Base-by-base conservation (phyloP, 2,797 vertebrate species). In the Myripristis murdjan region DNA sequence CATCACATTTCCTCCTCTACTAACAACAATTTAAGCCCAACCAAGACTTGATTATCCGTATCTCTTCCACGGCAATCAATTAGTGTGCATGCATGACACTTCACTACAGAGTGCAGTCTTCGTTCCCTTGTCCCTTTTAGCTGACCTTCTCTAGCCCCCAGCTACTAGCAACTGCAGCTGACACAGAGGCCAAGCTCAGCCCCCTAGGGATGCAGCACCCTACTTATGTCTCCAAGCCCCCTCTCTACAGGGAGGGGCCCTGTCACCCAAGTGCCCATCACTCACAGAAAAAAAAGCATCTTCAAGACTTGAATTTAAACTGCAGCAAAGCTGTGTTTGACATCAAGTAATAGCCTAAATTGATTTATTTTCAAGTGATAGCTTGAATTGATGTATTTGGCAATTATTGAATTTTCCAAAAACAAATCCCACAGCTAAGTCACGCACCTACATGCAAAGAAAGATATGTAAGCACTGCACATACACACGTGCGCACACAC, bases 161-260 rank as follows among this genome's bases (percentile, higher is more conserved):
- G 73, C 71, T 66, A 78, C 81, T 26, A 41, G 64, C 80, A 75
- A 82, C 83, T 90, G 84, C 56, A 76, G 74, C 82, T 85, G 87
- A 88, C 88, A 88, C 75, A 47, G 70, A 78, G 72, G 71, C 80
- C 65, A 60, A 39, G 60, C 72, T 70, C 51, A 59, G 71, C 74
- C 82, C 71, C 71, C 33, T 2, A 49, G 80, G 75, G 85, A 81
- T 14, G 18, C 67, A 65, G 67, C 81, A 73, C 75, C 77, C 82
- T 73, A 61, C 72, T 75, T 82, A 73, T 72, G 64, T 81, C 70
- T 76, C 24, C 24, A 58, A 55, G 24, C 39, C 28, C 31, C 52
- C 18, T 39, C 23, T 20, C 68, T 20, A n/a, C 52, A 56, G 64
- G 51, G 35, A 47, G 33, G 14, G 22, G 35, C 14, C n/a, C 54